Evolutionary conservation across 2,888 invertebrate species (phyloP), one percentile per base, ranked within the genome.

Genomic region (Brachypterus glaber): DNA sequence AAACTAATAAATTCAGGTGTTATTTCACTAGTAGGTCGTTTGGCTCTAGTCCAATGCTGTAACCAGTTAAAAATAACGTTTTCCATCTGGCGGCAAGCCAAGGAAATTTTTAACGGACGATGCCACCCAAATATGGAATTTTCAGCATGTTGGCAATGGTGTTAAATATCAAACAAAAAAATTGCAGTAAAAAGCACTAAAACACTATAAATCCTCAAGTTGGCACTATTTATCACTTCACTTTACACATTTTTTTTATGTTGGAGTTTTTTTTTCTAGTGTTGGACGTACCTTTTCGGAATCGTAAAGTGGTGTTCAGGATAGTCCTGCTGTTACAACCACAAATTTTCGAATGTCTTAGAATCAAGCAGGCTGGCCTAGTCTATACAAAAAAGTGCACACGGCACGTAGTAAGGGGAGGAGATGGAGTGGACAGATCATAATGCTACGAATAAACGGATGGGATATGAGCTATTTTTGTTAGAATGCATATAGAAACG

Each of bases 331-430:
- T 68, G 67, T 69, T 67, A 71, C 72, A 69, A 72, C 71, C 71
- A 70, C 72, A 64, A 66, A 68, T 68, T 56, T 71, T 72, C 72
- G 73, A 74, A 72, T 74, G 73, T 66, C 66, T 46, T 40, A 63
- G 60, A 62, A 61, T 60, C 61, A 62, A 58, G 60, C 60, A 54
- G 63, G 63, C 56, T 62, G 62, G 62, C 57, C 69, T 74, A 73
- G 73, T 73, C 73, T 74, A 73, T 74, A 68, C 66, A 69, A 60
- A 60, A 58, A 60, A 64, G 69, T 74, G 74, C 74, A 73, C 74
- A 74, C 74, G 74, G 69, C 73, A n/a, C 69, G 73, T 48, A 54
- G 45, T 35, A 25, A 30, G 36, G 34, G 37, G 39, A 45, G 47
- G 49, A 49, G 49, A 33, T 39, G 37, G 39, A 45, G 47, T 48